Percentiles rank a stretch among this genome's conserved stretches.
Conservation (phyloP, 1,140 invertebrate genomes). For the Anadara kagoshimensis region DNA sequence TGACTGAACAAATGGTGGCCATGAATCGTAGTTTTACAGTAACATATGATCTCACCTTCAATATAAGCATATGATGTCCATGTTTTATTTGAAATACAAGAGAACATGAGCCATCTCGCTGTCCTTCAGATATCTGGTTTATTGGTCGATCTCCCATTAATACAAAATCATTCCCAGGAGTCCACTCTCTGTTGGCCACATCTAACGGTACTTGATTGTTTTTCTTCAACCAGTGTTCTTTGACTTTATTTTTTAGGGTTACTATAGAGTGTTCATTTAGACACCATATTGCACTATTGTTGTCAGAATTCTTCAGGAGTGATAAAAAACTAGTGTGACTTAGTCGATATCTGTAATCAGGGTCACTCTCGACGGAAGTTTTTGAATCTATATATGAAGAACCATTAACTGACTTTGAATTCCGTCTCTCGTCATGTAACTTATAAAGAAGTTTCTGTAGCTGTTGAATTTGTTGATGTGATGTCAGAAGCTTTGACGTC, state of each 20-base stretch:
- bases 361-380: too few relatives aligned
- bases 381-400: too few relatives aligned
- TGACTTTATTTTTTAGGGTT: slow-evolving; percentile 16
- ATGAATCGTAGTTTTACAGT: too few relatives aligned
- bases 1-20: too few relatives aligned
- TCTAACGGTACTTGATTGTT: slow-evolving; percentile 28
- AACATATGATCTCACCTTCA: slow-evolving; percentile 55
- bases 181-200: slow-evolving; percentile 46
- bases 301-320: neutral
- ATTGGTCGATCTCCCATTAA: slow-evolving; percentile 40
- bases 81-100: slow-evolving; percentile 50
- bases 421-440: too few relatives aligned
- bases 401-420: too few relatives aligned
- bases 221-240: slow-evolving; percentile 7
- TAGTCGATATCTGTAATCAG: neutral
- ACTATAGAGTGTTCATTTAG: slow-evolving; percentile 6
- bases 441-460: neutral
- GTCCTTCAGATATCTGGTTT: slow-evolving; percentile 33
- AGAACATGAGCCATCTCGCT: slow-evolving; percentile 42
- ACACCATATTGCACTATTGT: neutral
- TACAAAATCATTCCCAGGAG: slow-evolving; percentile 39
- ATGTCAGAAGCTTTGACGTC: neutral
- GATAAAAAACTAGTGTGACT: slow-evolving; percentile 7
- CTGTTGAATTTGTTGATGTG: slow-evolving; percentile 2
- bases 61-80: slow-evolving; percentile 32